A percentile compares a stretch with the other conserved stretches of the same genome.
Conservation (phyloP, 2,113 vertebrate species). For the Myotis lucifugus region DNA sequence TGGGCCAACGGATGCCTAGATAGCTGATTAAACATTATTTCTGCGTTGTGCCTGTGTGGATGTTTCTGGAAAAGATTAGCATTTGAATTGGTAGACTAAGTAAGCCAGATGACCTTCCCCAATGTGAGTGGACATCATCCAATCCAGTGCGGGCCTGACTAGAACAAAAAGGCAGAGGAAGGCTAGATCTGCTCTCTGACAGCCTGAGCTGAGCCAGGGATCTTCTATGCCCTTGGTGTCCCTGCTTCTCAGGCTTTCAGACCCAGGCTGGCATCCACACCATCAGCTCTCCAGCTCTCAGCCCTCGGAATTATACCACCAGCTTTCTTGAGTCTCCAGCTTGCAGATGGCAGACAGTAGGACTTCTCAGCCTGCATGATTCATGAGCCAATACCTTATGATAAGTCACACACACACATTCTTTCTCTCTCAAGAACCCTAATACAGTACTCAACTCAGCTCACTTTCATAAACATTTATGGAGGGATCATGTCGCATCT, state of each 20-base stretch:
- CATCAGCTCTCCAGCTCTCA: not conserved
- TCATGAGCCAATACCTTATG: not conserved
- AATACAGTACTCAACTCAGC: constrained; percentile 3
- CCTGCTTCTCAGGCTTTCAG: not conserved
- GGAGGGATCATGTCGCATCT: not conserved
- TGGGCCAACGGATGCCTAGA: not conserved
- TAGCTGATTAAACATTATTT: not conserved
- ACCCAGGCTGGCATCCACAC: not conserved
- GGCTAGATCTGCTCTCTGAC: not conserved
- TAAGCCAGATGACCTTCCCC: not conserved
- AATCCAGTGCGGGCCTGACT: not conserved
- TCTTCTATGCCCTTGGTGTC: not conserved
- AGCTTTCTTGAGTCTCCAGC: not conserved
- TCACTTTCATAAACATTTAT: constrained; percentile 18
- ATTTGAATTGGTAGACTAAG: not conserved
- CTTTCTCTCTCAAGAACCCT: not conserved
- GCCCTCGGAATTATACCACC: not conserved
- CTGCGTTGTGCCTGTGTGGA: not conserved
- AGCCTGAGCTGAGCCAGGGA: not conserved
- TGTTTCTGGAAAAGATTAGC: not conserved
- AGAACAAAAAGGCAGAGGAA: not conserved
- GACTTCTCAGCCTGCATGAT: not conserved
- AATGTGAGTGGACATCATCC: not conserved
- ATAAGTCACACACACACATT: not conserved
- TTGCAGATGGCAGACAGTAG: not conserved